Percentiles rank a stretch among this genome's conserved stretches.
Evolutionary conservation across 2,797 vertebrate species (phyloP).

Genomic region (Argyrosomus regius): DNA sequence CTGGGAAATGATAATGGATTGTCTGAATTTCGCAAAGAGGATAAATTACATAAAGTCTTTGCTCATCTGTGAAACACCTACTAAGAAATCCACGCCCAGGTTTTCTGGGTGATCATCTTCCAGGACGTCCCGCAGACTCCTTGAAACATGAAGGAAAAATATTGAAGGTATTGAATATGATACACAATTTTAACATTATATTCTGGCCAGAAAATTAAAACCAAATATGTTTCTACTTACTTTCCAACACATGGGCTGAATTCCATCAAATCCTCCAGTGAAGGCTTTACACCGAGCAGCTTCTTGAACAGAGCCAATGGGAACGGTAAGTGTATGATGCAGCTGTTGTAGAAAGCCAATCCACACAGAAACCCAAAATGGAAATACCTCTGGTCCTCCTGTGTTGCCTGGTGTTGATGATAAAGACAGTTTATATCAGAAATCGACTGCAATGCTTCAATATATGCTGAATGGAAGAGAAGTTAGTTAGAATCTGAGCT

Average conservation of each 20-base stretch:
- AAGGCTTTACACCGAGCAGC: conserved; percentile 88
- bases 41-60: too few species aligned
- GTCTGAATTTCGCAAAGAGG: too few species aligned
- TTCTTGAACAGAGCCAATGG: conserved; percentile 96
- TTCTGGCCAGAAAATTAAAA: too few species aligned
- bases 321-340: conserved; percentile 92
- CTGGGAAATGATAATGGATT: not conserved
- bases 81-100: conserved; percentile 86
- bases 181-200: too few species aligned
- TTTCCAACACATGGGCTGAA: conserved; percentile 83
- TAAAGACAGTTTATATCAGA: too few species aligned
- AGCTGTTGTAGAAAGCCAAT: conserved; percentile 92
- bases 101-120: conserved; percentile 85
- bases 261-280: conserved; percentile 91
- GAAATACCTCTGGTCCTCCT: conserved; percentile 85
- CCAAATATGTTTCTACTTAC: conserved; percentile 62
- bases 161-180: too few species aligned
- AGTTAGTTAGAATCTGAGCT: too few species aligned
- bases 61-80: conserved; percentile 70
- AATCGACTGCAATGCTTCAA: too few species aligned
- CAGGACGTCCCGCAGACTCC: conserved; percentile 88
- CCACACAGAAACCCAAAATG: conserved; percentile 94
- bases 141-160: conserved; percentile 50
- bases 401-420: conserved; percentile 82
- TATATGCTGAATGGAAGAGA: too few species aligned